Base-by-base conservation (phyloP, 2,888 invertebrate genomes). In the Osmoderma eremita region DNA sequence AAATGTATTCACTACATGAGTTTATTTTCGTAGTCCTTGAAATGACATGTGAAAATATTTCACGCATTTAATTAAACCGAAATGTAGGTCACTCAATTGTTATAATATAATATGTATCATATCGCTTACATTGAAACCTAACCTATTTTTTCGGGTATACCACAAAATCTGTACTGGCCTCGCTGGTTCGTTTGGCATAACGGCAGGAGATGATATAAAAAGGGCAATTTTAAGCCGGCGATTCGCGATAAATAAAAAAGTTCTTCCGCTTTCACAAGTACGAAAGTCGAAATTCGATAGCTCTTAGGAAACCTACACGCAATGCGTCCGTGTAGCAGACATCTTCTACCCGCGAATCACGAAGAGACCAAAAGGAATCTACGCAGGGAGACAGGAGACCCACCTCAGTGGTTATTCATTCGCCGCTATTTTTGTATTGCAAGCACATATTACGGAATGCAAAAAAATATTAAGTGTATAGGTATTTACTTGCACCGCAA, bases 201-300 rank as follows among this genome's bases (percentile, higher is more conserved):
- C 56, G 15, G 20, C n/a, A n/a, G n/a, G n/a, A n/a, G n/a, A n/a
- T n/a, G 42, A 41, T 42, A 42, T 22, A 24, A 45, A 61, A 30
- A 61, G 45, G 41, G 45, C 18, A 30, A 24, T 42, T 24, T 45
- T 30, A 45, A 45, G 12, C 38, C 38, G 12, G 17, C 38, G 18
- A n/a, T 13, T 38, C 12, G n/a, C 18, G 24, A 45, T 22, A 45
- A 30, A 45, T 45, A 24, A 45, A 61, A 61, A 45, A 20, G 24
- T 15, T 45, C 58, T 61, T 45, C 24, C 58, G 58, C 58, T 61
- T 61, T 61, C 58, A 61, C 58, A 61, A 61, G 58, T 61, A 61
- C 41, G 58, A 61, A 61, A 61, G 58, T 36, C 45, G 58, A 45
- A 61, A 61, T 45, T 17, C 30, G 30, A 61, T 61, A 61, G 30